Conservation (phyloP, 2,888 invertebrate genomes). For the Pasiphila rectangulata region DNA sequence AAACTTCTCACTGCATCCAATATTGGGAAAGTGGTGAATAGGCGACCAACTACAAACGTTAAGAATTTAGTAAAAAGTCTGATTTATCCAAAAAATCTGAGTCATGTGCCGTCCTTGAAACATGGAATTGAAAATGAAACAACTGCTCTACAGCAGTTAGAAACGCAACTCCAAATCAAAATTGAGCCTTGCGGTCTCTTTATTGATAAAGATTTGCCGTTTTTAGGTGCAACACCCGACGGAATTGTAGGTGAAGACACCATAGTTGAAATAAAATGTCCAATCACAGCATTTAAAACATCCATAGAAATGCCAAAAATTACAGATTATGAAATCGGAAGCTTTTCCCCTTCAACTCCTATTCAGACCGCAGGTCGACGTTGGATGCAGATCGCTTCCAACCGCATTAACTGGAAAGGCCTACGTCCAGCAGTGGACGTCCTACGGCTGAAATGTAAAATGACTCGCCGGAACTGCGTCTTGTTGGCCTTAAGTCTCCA, state of each 20-base stretch:
- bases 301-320: too few species aligned
- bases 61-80: not conserved
- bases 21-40: not conserved
- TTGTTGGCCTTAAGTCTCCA: too few species aligned
- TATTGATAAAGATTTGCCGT: slow-evolving; percentile 24
- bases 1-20: slow-evolving; percentile 4
- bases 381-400: too few species aligned
- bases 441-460: too few species aligned
- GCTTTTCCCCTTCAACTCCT: too few species aligned
- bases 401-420: too few species aligned
- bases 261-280: slow-evolving; percentile 30
- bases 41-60: not conserved
- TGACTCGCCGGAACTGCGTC: too few species aligned
- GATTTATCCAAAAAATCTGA: not conserved
- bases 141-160: too few species aligned
- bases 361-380: too few species aligned
- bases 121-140: slow-evolving; percentile 1
- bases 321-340: too few species aligned
- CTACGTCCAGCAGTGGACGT: too few species aligned
- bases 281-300: slow-evolving; percentile 22
- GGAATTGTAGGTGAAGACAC: slow-evolving; percentile 25
- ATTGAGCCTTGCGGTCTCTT: slow-evolving; percentile 33
- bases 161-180: slow-evolving; percentile 15
- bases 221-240: slow-evolving; percentile 30
- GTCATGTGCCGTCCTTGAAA: not conserved